Evolutionary conservation across 1,140 invertebrate species (phyloP), one percentile per base, ranked within the genome.

Genomic region (Alviniconcha marisindica): DNA sequence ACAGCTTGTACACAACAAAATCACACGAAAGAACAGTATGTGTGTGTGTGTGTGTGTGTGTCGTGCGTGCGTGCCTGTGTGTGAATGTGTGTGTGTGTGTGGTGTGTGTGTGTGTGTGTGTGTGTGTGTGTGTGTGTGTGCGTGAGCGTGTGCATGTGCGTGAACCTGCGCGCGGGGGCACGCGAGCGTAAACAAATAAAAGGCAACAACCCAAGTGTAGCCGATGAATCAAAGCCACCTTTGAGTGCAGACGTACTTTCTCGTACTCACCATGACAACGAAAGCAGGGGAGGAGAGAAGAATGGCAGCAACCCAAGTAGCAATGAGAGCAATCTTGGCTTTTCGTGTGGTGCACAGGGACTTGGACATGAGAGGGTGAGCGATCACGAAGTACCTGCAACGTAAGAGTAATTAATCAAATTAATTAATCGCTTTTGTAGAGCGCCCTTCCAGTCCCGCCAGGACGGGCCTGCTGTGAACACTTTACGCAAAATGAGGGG

Each of bases 371-470:
- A 96, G 96, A 2, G 96, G 96, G 93, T 96, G 95, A 40, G 96
- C 95, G 82, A 96, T 96, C 14, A 96, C 96, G 82, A 96, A 96
- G 91, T 96, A 96, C 87, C 96, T 96, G 93, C 74, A 86, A 88
- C 44, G 28, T 10, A 48, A 69, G n/a, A n/a, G n/a, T n/a, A n/a
- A n/a, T n/a, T n/a, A n/a, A n/a, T n/a, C n/a, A n/a, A n/a, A n/a
- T n/a, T n/a, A n/a, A n/a, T n/a, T n/a, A n/a, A n/a, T n/a, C n/a
- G n/a, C n/a, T n/a, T n/a, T n/a, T n/a, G n/a, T n/a, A n/a, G n/a
- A n/a, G n/a, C n/a, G n/a, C n/a, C n/a, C n/a, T n/a, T n/a, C n/a
- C n/a, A n/a, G n/a, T n/a, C n/a, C n/a, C n/a, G n/a, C n/a, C n/a
- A n/a, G n/a, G n/a, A n/a, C n/a, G n/a, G n/a, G n/a, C n/a, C n/a